Base-by-base conservation (phyloP, 2,797 vertebrate species). In the Onychomys torridus region DNA sequence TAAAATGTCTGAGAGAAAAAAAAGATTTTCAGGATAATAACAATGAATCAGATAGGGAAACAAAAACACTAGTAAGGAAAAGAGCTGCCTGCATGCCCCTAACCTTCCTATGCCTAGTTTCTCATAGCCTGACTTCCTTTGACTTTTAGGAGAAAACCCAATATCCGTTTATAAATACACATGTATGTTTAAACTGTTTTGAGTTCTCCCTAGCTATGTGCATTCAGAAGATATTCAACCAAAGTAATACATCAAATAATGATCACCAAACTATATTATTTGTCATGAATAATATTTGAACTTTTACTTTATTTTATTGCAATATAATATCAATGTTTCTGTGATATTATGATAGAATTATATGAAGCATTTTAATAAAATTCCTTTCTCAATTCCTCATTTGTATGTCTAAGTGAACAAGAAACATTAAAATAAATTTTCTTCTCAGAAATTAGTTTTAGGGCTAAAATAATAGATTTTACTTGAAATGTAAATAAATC, bases 1-100 rank as follows among this genome's bases (percentile, higher is more conserved):
- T 91, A 92, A 94, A 96, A 94, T 76, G 43, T 69, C 65, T 84
- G 90, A 91, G 65, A 23, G 78, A 82, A 59, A 94, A n/a, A n/a
- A 94, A 86, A 91, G 32, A 94, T 78, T 34, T 93, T 93, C 89
- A 92, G 83, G 57, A 84, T 79, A 75, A 25, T 91, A 89, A 93
- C 76, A 95, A 93, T 52, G 77, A 94, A 94, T 82, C 40, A 95
- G 29, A 84, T 76, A 82, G 13, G 82, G 40, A 96, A 76, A 6
- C 57, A 91, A 57, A 90, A 90, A 89, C 40, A 90, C 87, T 83
- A 13, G 40, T 96, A 86, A 61, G 49, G 25, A 81, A 90, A 21
- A 96, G 6, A 57, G 55, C 75, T 76, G 46, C 23, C n/a, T 77
- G 49, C 40, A 90, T 43, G 34, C 34, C 14, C 88, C 5, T 73